These are phyloP conservation scores for Parochlus steinenii DNA, from an alignment of 2,888 invertebrate species.

Conservation along the genomic window DNA sequence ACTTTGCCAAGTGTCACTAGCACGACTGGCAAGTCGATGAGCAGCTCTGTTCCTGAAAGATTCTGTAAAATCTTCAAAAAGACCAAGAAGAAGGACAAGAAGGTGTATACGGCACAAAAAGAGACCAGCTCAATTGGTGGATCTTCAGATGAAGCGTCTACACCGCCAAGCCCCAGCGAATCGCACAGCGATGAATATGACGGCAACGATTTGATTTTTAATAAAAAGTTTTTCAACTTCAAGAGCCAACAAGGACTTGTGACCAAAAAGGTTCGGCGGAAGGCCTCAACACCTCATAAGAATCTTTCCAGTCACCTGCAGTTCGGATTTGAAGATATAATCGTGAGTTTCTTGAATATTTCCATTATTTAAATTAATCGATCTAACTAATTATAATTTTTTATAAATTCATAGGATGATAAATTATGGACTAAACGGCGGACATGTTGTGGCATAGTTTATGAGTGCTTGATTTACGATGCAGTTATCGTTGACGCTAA, in stretches of 20 bases:
- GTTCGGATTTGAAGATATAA: too few species aligned
- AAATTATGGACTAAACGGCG: constrained; percentile 21
- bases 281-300: constrained; percentile 22
- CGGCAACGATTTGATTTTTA: constrained; percentile 5
- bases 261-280: constrained; percentile 20
- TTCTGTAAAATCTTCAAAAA: constrained; percentile 31
- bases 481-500: constrained; percentile 24
- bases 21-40: background rate
- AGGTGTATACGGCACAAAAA: constrained; percentile 18
- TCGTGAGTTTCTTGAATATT: too few species aligned
- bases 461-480: constrained; percentile 19
- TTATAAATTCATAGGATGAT: constrained; percentile 3
- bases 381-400: constrained; percentile 7
- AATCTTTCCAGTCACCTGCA: constrained; percentile 17
- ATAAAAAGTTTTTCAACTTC: constrained; percentile 7
- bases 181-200: constrained; percentile 19
- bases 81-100: constrained; percentile 26
- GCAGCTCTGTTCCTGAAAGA: constrained; percentile 23
- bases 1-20: background rate
- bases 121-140: constrained; percentile 12
- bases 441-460: constrained; percentile 26
- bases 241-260: background rate
- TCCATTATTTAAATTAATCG: too few species aligned
- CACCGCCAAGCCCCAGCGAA: constrained; percentile 19
- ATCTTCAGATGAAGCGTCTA: constrained; percentile 17